Conservation (phyloP, 2,113 vertebrate genomes). For the Microcebus murinus region DNA sequence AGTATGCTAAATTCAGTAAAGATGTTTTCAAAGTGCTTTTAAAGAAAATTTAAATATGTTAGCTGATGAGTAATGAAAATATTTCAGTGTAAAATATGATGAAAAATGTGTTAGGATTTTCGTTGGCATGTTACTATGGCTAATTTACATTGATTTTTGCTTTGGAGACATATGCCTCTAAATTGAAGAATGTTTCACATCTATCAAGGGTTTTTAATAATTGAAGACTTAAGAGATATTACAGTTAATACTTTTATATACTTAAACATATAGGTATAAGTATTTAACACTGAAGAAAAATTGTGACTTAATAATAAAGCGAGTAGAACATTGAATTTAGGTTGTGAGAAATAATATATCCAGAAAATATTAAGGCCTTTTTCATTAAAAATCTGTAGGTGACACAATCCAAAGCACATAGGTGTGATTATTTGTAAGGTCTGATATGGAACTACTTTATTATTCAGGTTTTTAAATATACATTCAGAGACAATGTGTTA, state of each 20-base stretch:
- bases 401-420: constrained; percentile 18
- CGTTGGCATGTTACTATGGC: not conserved
- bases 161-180: constrained; percentile 1
- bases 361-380: constrained; percentile 21
- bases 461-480: constrained; percentile 30
- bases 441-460: not conserved
- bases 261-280: not conserved
- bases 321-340: constrained; percentile 41
- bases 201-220: constrained; percentile 22
- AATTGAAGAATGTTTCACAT: constrained; percentile 45
- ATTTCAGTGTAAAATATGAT: constrained; percentile 5
- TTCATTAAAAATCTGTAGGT: constrained; percentile 17
- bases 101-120: constrained; percentile 24
- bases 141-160: constrained; percentile 56
- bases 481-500: not conserved
- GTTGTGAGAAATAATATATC: constrained; percentile 43
- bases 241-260: not conserved
- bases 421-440: constrained; percentile 33
- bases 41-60: constrained; percentile 41
- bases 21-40: constrained; percentile 39
- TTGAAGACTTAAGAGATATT: not conserved
- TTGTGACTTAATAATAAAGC: not conserved
- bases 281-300: constrained; percentile 1
- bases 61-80: constrained; percentile 41
- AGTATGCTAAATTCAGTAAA: constrained; percentile 38